A percentile compares a stretch with the other conserved stretches of the same genome.
Evolutionary conservation across 2,113 vertebrate genomes (phyloP).

Genomic region (Elaphurus davidianus): DNA sequence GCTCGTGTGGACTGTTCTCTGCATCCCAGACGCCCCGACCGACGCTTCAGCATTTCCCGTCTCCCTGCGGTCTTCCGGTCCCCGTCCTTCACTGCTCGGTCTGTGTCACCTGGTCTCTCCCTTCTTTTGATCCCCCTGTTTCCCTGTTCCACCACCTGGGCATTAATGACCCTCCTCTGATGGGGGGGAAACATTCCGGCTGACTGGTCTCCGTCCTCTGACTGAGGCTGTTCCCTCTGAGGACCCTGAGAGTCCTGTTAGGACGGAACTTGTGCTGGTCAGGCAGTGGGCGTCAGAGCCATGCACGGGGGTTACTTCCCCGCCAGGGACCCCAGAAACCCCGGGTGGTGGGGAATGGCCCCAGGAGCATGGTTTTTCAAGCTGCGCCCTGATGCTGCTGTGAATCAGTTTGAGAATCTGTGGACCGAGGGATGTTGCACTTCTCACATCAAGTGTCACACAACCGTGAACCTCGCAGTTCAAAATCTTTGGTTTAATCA

Average conservation of each 20-base stretch:
- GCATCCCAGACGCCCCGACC: slow-evolving; percentile 66
- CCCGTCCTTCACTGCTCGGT: slow-evolving; percentile 72
- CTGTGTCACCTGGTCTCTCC: slow-evolving; percentile 62
- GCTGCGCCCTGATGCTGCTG: background rate
- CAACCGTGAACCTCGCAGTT: background rate
- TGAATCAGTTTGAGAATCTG: background rate
- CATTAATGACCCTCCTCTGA: slow-evolving; percentile 51
- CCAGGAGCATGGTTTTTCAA: background rate
- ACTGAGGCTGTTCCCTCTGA: background rate
- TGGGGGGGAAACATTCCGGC: slow-evolving; percentile 49
- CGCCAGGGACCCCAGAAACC: background rate
- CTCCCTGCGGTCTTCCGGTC: slow-evolving; percentile 70
- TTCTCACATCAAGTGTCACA: background rate
- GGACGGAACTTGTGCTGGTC: no score
- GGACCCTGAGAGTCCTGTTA: background rate
- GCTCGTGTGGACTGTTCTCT: background rate
- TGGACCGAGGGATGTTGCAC: background rate
- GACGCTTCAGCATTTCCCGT: slow-evolving; percentile 65
- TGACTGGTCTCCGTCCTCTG: background rate
- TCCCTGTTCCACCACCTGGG: slow-evolving; percentile 49
- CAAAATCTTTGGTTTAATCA: slow-evolving; percentile 24
- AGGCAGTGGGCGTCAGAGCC: rapidly evolving
- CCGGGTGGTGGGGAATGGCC: background rate
- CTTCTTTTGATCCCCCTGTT: slow-evolving; percentile 52
- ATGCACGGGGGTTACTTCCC: rapidly evolving